Percentiles rank a stretch among this genome's conserved stretches.
Evolutionary conservation across 2,113 vertebrate species (phyloP).

Genomic region (Hydrolagus affinis): DNA sequence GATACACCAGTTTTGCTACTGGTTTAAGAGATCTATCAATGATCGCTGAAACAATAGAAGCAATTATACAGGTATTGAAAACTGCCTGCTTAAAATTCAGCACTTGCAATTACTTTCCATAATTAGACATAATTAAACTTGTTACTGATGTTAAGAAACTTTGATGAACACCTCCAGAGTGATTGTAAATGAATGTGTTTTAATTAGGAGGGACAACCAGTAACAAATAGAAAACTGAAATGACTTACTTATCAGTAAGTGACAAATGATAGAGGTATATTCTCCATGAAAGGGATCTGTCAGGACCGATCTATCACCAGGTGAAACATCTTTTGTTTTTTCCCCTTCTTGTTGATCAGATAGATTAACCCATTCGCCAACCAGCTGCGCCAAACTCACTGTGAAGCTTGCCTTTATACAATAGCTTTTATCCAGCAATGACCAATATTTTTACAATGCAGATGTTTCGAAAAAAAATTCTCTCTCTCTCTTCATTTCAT

Average conservation of each 20-base stretch:
- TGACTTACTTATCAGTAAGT: conserved; percentile 27
- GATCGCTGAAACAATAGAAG: conserved; percentile 30
- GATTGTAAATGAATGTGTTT: conserved; percentile 31
- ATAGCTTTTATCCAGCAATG: neutral
- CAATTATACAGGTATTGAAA: conserved; percentile 24
- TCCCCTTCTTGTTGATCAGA: neutral
- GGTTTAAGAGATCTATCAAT: conserved; percentile 25
- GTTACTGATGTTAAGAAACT: conserved; percentile 30
- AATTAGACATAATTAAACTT: conserved; percentile 30
- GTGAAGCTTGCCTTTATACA: neutral
- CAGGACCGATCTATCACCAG: conserved; percentile 21
- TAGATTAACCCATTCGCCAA: conserved; percentile 18
- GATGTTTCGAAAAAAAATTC: neutral
- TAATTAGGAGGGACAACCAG: conserved; percentile 25
- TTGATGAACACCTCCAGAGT: conserved; percentile 18
- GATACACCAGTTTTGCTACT: neutral
- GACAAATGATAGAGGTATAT: conserved; percentile 30
- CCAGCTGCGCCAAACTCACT: neutral
- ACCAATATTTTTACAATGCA: neutral
- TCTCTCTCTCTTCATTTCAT: neutral
- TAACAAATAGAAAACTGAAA: conserved; percentile 31
- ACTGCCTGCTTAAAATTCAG: conserved; percentile 29
- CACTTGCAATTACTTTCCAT: conserved; percentile 18
- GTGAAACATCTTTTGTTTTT: conserved; percentile 30
- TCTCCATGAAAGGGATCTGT: conserved; percentile 18